Evolutionary conservation across 2,888 invertebrate genomes (phyloP), one percentile per base, ranked within the genome.

Genomic region (Dasypogon diadema): DNA sequence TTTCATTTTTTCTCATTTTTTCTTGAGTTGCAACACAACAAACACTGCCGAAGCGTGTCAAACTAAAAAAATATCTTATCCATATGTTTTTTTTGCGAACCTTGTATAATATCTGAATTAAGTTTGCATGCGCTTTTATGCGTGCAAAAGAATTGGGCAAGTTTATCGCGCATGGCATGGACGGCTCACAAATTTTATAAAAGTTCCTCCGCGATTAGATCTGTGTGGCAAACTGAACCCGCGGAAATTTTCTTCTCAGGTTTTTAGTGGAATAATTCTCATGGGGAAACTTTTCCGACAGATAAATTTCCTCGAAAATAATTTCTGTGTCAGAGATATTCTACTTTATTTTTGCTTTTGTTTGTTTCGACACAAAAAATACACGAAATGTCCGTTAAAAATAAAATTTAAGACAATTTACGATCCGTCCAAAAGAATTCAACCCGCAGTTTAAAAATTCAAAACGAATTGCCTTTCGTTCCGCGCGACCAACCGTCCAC

Each of bases 141-240:
- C 84, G 85, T 84, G 84, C 85, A 85, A 84, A 85, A 85, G 81
- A 86, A 81, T 83, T 85, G 85, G 81, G 84, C 83, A 82, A 86
- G 83, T 86, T 86, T 86, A 85, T 86, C 86, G 85, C 86, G 86
- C 86, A 86, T 86, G 86, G 86, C 86, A 86, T 86, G 86, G 84
- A 85, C 85, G 83, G 82, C 82, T 84, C 81, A 82, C 81, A 81
- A 82, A 82, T 82, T 81, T 82, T 82, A 81, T 81, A 82, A 82
- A 83, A 77, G 73, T 56, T 56, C 56, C 54, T 55, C 16, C 56
- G 55, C 73, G 56, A 56, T 56, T 56, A 46, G 26, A 54, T 16
- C 30, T 30, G 10, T 37, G 5, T 56, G 34, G 56, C 51, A 42
- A 21, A 73, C 55, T 73, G 56, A 73, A 5, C 54, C 18, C 73